Conservation (phyloP, 2,113 vertebrate species). For the Balaeniceps rex region DNA sequence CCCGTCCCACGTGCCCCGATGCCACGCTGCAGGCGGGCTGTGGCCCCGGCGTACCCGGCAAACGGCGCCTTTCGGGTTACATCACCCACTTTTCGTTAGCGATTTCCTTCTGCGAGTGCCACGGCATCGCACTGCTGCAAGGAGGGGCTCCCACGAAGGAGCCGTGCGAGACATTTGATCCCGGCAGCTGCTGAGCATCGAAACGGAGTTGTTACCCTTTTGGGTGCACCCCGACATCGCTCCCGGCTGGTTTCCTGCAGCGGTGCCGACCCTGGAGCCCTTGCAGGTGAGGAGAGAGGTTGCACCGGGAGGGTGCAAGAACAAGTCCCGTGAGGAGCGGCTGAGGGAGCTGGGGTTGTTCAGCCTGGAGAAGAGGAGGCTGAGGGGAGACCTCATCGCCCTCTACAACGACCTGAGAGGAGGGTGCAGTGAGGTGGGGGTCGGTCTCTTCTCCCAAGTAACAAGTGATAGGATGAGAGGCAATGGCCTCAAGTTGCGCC, state of each 20-base stretch:
- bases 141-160: neutral
- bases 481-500: no score
- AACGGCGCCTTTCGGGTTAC: no score
- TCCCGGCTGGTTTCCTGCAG: neutral
- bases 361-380: no score
- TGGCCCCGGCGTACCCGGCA: neutral
- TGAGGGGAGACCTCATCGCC: no score
- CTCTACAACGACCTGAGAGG: no score
- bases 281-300: neutral
- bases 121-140: fast-evolving
- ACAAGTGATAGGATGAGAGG: no score
- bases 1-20: neutral
- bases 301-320: neutral
- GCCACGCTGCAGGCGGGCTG: neutral
- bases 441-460: no score
- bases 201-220: neutral
- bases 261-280: fast-evolving
- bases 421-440: no score
- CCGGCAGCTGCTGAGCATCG: neutral
- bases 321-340: no score
- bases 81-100: fast-evolving
- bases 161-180: fast-evolving
- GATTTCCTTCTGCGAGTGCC: neutral
- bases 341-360: no score
- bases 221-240: fast-evolving